Percentiles rank a stretch among this genome's conserved stretches.
Conservation (phyloP, 53 echinoderm and acorn worm genomes). For the Stichopus horrens region DNA sequence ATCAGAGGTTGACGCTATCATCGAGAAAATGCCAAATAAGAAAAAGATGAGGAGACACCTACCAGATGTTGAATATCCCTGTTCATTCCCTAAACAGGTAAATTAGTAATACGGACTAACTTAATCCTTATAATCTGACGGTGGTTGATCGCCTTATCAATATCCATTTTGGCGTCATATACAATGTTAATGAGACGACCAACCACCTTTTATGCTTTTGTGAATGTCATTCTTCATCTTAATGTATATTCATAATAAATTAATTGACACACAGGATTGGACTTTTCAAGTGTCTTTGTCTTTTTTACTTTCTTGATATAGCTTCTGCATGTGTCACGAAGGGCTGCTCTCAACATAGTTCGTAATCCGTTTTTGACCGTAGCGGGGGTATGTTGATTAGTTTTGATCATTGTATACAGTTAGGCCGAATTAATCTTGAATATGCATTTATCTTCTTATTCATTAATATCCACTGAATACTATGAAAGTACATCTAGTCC, state of each 20-base stretch:
- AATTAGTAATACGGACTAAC: not conserved
- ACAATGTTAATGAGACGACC: no score
- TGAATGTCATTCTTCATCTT: no score
- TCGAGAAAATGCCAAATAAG: not conserved
- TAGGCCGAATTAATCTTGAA: not conserved
- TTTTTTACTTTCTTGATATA: constrained; percentile 30
- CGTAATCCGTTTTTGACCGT: constrained; percentile 72
- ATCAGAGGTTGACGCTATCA: not conserved
- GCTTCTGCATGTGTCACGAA: constrained; percentile 64
- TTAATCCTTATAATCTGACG: not conserved
- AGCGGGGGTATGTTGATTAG: constrained; percentile 61
- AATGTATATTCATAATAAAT: no score
- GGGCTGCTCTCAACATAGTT: constrained; percentile 72
- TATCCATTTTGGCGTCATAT: no score
- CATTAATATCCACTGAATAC: no score
- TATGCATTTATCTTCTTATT: no score
- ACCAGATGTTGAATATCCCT: not conserved
- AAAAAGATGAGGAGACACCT: not conserved
- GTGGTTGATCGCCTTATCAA: not conserved
- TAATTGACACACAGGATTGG: no score
- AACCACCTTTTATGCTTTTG: no score
- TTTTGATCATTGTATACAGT: no score
- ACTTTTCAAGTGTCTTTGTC: no score
- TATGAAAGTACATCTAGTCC: no score
- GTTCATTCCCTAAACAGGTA: constrained; percentile 60